phyloP scores from a whole-genome alignment of 2,113 vertebrate genomes.

The Nannospalax galili region DNA sequence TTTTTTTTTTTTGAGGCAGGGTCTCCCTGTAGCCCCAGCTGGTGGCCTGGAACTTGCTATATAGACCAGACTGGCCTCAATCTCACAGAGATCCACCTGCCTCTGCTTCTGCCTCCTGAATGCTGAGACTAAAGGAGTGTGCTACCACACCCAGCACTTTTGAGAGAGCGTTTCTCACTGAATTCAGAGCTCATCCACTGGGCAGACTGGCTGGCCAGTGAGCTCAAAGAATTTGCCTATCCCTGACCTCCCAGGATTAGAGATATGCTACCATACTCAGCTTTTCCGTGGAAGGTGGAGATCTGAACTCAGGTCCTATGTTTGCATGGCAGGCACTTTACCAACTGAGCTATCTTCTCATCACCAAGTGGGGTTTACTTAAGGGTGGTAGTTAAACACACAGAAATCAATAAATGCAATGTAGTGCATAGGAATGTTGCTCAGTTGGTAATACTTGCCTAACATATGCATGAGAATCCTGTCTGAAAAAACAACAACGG shows the following conservation, averaged over 20 bases:
- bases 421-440: neutral
- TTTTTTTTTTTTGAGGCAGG: neutral
- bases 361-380: neutral
- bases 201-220: neutral
- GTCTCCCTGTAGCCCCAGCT: neutral
- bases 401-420: neutral
- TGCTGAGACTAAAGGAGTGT: neutral
- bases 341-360: neutral
- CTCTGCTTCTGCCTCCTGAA: neutral
- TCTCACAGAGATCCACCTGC: neutral
- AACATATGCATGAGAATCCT: neutral
- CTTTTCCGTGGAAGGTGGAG: neutral
- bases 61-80: neutral
- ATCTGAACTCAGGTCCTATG: neutral
- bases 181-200: neutral
- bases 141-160: neutral
- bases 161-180: neutral
- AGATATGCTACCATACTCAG: neutral
- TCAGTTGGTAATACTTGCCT: neutral
- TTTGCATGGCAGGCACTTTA: neutral
- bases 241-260: neutral
- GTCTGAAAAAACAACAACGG: neutral
- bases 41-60: neutral
- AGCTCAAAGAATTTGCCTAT: neutral
- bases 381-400: neutral